Conservation (phyloP, 2,797 vertebrate genomes). For the Falco naumanni region DNA sequence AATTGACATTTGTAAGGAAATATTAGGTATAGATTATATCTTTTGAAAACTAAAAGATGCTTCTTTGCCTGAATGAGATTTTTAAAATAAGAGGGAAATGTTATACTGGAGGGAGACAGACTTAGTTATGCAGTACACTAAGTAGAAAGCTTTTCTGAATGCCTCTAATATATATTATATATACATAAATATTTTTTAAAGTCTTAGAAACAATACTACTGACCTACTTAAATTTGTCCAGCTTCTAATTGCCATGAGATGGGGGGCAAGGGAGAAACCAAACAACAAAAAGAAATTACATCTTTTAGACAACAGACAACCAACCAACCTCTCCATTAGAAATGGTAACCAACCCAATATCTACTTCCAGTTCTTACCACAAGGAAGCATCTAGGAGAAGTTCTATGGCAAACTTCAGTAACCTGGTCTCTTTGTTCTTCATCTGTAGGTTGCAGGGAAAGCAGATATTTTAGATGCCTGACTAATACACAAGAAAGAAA, state of each 20-base stretch:
- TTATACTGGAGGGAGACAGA: neutral
- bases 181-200: neutral
- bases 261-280: fast-evolving
- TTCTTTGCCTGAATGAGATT: neutral
- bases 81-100: neutral
- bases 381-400: neutral
- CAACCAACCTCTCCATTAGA: neutral
- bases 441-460: neutral
- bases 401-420: neutral
- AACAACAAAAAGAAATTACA: neutral
- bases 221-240: neutral
- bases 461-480: neutral
- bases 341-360: neutral
- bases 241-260: neutral
- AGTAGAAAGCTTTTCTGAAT: neutral
- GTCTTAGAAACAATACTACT: neutral
- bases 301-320: neutral
- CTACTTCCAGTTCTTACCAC: neutral
- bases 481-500: neutral
- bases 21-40: neutral
- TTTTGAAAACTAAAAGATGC: neutral
- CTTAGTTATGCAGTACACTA: neutral
- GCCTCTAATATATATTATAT: neutral
- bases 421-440: neutral
- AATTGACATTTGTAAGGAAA: neutral